phyloP scores from a whole-genome alignment of 2,888 invertebrate species.

The Amblyteles armatorius region DNA sequence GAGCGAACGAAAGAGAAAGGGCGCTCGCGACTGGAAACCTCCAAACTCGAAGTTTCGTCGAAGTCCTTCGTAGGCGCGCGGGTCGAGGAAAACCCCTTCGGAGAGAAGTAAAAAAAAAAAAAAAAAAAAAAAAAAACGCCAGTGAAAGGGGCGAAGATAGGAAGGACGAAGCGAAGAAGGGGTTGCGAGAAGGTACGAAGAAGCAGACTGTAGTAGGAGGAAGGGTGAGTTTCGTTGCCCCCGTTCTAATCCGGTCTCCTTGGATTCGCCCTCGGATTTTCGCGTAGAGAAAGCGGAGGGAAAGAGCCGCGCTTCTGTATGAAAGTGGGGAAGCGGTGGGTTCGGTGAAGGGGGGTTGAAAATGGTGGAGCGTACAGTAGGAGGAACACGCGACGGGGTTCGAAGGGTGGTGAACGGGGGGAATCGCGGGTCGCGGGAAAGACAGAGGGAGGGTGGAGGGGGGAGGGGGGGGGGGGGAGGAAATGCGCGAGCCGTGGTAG shows the following conservation, averaged over 20 bases:
- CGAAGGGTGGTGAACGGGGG: conserved; percentile 54
- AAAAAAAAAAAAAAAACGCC: conserved; percentile 1
- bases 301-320: conserved; percentile 48
- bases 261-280: conserved; percentile 83
- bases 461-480: conserved; percentile 42
- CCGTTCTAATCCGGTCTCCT: conserved; percentile 84
- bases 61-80: too few species aligned
- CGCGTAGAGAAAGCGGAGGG: conserved; percentile 63
- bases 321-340: conserved; percentile 31
- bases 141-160: not conserved
- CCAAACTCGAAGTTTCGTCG: too few species aligned
- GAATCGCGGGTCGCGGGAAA: conserved; percentile 69
- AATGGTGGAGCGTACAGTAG: not conserved
- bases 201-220: conserved; percentile 49
- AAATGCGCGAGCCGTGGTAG: conserved; percentile 46
- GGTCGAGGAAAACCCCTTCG: not conserved
- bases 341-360: conserved; percentile 53
- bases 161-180: conserved; percentile 15
- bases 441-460: conserved; percentile 65
- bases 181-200: conserved; percentile 27
- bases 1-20: too few species aligned
- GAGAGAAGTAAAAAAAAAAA: not conserved
- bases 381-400: conserved; percentile 12
- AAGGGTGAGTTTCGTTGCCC: conserved; percentile 76
- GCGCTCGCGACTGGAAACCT: too few species aligned